Percentiles rank a stretch among this genome's conserved stretches.
phyloP scores from a whole-genome alignment of 2,888 invertebrate species.

The Pseudococcus viburni region DNA sequence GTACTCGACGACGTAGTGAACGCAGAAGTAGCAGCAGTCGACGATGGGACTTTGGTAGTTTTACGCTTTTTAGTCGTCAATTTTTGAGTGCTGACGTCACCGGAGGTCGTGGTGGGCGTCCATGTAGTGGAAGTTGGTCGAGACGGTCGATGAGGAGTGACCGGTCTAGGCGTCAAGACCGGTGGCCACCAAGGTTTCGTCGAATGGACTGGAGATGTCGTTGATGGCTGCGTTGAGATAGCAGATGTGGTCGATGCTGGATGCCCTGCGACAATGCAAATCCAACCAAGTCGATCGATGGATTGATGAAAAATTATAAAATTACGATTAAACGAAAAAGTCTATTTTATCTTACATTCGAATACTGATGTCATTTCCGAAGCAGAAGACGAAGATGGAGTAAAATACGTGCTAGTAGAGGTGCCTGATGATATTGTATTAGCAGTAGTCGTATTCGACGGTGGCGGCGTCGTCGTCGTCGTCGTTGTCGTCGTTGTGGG shows the following conservation, averaged over 20 bases:
- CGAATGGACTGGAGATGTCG: constrained; percentile 58
- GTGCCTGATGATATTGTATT: neutral
- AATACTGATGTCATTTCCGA: neutral
- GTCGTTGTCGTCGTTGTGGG: constrained; percentile 73
- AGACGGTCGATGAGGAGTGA: constrained; percentile 52
- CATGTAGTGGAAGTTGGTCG: constrained; percentile 39
- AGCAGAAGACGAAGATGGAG: neutral
- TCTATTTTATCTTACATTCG: neutral
- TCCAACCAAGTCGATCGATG: no score
- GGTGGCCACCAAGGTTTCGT: constrained; percentile 70
- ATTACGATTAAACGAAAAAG: no score
- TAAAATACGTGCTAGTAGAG: neutral
- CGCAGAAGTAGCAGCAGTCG: neutral
- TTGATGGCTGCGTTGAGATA: constrained; percentile 37
- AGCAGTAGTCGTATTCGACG: constrained; percentile 51
- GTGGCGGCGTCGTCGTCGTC: constrained; percentile 66
- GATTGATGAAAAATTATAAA: no score
- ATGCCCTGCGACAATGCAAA: no score
- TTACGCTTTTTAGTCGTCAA: constrained; percentile 50
- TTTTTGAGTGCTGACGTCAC: neutral
- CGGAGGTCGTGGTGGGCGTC: neutral
- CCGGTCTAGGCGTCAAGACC: constrained; percentile 51
- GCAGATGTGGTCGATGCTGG: constrained; percentile 3
- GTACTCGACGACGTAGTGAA: neutral
- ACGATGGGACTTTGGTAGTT: neutral